Base-by-base conservation (phyloP, 2,797 vertebrate species). In the Ambastaia sidthimunki region DNA sequence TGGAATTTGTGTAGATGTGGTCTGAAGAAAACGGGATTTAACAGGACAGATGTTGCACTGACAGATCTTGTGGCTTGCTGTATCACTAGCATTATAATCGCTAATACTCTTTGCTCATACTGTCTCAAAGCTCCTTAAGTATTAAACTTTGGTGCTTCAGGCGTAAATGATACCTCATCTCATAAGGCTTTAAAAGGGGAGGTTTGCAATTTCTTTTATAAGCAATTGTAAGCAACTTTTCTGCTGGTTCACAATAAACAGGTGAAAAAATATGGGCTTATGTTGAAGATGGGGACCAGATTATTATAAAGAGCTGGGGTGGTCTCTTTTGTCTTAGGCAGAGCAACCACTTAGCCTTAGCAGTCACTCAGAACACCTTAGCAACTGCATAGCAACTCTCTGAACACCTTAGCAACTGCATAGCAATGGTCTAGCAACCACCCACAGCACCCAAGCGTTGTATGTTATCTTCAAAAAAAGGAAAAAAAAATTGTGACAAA, bases 1-100 rank as follows among this genome's bases (percentile, higher is more conserved):
- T 16, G 10, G 10, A 11, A 11, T 44, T 21, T 55, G 16, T 44
- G 47, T 31, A 52, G 25, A 72, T 66, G 21, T 48, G 60, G 60
- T 60, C 50, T 54, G 23, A 47, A 55, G 50, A 67, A 73, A 80
- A 73, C 67, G 0, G 18, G 70, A 73, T 67, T 57, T 66, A 73
- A 73, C 71, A 80, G 70, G 70, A 80, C 78, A 73, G 78, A 80
- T 80, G 70, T 66, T 80, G 62, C 63, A n/a, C 60, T 80, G 70
- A 72, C 70, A 66, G 70, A 80, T 67, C 62, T n/a, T n/a, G n/a
- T n/a, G n/a, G n/a, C n/a, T n/a, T n/a, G n/a, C n/a, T n/a, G n/a
- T n/a, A n/a, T n/a, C n/a, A n/a, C n/a, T n/a, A 50, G 16, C 15
- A 18, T 50, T 15, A 50, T 18, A 37, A n/a, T 37, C 34, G 9